Evolutionary conservation across 1,140 invertebrate species (phyloP), one percentile per base, ranked within the genome.

Genomic region (Megathymus violae): DNA sequence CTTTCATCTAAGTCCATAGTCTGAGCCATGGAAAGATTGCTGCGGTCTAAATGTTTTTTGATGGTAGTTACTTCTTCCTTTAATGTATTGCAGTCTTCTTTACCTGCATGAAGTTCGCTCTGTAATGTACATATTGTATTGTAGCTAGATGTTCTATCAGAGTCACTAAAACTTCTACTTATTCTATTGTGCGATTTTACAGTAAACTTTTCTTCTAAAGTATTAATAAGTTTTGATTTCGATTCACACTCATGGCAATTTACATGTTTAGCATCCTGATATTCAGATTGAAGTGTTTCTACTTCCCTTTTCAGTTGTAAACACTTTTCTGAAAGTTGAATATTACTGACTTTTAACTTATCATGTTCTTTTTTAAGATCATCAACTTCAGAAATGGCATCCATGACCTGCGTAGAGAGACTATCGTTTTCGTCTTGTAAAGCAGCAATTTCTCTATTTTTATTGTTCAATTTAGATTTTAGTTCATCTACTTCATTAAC

Each of bases 111-210:
- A 17, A 91, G 63, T 67, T 91, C 85, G 74, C 71, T 87, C 75
- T 89, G 88, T 41, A 91, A 67, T 3, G 84, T 88, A 54, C 78
- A 85, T 41, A 88, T 82, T 67, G 87, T 91, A 61, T 88, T 86
- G 46, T 76, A 78, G 41, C 85, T 74, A 3, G 84, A 85, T 15
- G 85, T 80, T 62, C 75, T 85, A 36, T 87, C 84, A 11, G 82
- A 87, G 52, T 88, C 85, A 71, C 82, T 87, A 4, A 76, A 76
- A 64, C 82, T 90, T 62, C 82, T 79, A 51, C 80, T 84, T 36
- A 87, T 62, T 34, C 76, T 78, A 41, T 64, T 59, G 52, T 81
- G 77, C 4, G 68, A 13, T 15, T 77, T 62, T 38, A 50, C 17
- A 17, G 62, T 47, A 25, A 64, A 16, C 40, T 71, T 79, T 54